Conservation (phyloP, 2,113 vertebrate species). For the Chloroceryle aenea region DNA sequence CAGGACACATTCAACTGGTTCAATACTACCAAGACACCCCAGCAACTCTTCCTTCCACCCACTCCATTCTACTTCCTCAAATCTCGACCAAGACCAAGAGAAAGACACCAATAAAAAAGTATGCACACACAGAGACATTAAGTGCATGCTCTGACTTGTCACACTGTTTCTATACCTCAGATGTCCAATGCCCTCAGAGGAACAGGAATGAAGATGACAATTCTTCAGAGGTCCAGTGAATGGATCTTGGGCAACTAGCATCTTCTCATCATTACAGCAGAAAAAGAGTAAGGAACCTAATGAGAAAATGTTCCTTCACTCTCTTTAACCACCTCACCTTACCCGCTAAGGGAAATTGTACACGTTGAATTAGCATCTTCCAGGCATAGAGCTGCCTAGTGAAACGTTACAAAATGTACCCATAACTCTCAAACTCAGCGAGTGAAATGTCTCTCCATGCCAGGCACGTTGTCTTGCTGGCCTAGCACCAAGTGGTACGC, state of each 20-base stretch:
- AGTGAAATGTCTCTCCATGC: not conserved
- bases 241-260: not conserved
- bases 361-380: not conserved
- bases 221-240: not conserved
- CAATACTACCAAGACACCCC: not conserved
- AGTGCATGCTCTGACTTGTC: not conserved
- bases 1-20: not conserved
- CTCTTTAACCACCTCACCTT: not conserved
- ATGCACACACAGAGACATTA: not conserved
- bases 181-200: not conserved
- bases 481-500: accelerated
- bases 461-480: not conserved
- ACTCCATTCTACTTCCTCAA: not conserved
- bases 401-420: not conserved
- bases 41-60: not conserved
- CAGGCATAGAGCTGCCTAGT: not conserved
- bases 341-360: not conserved
- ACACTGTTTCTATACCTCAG: not conserved
- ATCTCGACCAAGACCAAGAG: not conserved
- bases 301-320: not conserved
- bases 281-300: not conserved
- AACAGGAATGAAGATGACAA: not conserved
- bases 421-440: not conserved
- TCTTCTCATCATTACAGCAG: not conserved
- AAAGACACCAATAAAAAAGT: not conserved